A percentile compares a stretch with the other conserved stretches of the same genome.
phyloP scores from a whole-genome alignment of 2,113 vertebrate species.

The human region DNA sequence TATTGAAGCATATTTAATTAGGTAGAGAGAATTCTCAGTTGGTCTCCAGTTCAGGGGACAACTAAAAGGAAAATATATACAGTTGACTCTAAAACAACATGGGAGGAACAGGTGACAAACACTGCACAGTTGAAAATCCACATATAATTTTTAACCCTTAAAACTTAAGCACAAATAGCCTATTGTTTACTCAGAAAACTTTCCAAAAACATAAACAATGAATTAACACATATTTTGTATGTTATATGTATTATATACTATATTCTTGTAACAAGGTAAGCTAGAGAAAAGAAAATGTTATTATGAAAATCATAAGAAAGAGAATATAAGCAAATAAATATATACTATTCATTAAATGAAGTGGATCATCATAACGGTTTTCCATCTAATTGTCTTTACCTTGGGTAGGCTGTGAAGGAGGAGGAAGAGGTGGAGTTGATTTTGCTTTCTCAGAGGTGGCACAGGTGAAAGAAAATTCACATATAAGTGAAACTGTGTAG shows the following conservation, averaged over 20 bases:
- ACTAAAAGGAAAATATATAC: background rate
- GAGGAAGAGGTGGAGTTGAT: background rate
- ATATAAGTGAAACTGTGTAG: background rate
- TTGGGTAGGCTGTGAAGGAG: background rate
- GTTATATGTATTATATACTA: background rate
- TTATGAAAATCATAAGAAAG: background rate
- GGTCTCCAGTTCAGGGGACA: background rate
- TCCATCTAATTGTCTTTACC: background rate
- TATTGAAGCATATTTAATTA: conserved; percentile 10
- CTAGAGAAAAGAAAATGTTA: background rate
- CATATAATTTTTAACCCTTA: background rate
- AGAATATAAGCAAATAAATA: background rate
- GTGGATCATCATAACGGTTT: background rate
- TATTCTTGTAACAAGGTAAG: background rate
- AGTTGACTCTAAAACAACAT: background rate
- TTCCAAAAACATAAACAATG: background rate
- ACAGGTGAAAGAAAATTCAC: background rate
- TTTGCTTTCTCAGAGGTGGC: background rate
- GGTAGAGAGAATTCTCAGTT: background rate
- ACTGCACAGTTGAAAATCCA: background rate
- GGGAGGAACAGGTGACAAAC: background rate
- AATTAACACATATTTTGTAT: background rate
- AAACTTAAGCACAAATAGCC: background rate
- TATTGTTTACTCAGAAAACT: background rate
- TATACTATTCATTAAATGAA: background rate